phyloP scores from a whole-genome alignment of 2,888 invertebrate genomes.

The Rhimphoctona megacephalus region DNA sequence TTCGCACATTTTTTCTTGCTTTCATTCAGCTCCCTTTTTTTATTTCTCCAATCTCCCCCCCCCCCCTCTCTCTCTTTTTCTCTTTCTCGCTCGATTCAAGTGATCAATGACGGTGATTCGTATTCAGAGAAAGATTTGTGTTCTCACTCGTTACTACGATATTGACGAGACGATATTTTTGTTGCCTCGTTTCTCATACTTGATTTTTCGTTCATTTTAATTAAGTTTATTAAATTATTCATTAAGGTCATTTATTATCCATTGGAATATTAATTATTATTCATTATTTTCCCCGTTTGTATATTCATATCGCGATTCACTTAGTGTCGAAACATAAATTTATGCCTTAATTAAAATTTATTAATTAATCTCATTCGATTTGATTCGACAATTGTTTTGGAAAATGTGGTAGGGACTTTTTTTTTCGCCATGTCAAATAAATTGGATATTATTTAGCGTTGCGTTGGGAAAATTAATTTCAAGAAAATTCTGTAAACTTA shows the following conservation, averaged over 20 bases:
- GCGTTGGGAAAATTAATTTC: neutral
- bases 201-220: neutral
- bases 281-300: neutral
- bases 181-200: neutral
- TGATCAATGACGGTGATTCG: conserved; percentile 43
- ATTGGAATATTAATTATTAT: neutral
- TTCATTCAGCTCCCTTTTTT: neutral
- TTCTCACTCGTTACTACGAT: conserved; percentile 10
- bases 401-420: neutral
- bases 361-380: neutral
- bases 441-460: neutral
- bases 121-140: conserved; percentile 17
- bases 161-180: neutral
- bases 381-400: neutral
- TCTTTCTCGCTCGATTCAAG: neutral
- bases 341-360: neutral
- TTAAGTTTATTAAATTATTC: neutral
- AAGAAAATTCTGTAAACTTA: neutral
- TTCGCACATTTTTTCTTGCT: neutral
- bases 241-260: neutral
- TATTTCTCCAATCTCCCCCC: too few relatives aligned
- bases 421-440: neutral
- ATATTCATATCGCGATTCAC: neutral
- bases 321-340: neutral
- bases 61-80: neutral